Conservation (phyloP, 1,140 invertebrate species). For the Idris sp. region DNA sequence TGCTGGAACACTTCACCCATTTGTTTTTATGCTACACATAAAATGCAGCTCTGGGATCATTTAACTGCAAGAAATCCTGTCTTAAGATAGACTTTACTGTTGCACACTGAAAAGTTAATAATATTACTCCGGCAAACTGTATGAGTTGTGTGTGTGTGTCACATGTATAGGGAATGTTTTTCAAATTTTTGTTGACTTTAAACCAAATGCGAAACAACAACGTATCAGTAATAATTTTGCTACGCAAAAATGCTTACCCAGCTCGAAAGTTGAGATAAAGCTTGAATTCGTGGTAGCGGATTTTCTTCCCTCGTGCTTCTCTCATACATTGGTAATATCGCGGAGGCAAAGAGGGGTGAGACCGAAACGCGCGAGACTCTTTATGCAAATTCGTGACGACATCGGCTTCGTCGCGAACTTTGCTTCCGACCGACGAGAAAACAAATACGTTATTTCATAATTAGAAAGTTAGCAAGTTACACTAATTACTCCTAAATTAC, state of each 20-base stretch:
- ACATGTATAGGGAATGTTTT: too few relatives aligned
- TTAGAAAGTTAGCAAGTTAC: conserved; percentile 51
- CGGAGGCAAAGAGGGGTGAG: not conserved
- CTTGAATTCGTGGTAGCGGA: conserved; percentile 56
- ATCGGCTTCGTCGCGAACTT: conserved; percentile 53
- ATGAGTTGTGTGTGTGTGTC: too few relatives aligned
- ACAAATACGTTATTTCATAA: conserved; percentile 60
- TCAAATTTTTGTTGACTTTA: conserved; percentile 11
- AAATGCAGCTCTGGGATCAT: conserved; percentile 10
- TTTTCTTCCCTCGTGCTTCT: conserved; percentile 44
- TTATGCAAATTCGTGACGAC: conserved; percentile 59
- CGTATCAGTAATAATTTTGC: conserved; percentile 50
- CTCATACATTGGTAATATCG: conserved; percentile 47
- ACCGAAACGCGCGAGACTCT: conserved; percentile 10
- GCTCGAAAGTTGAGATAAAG: conserved; percentile 56
- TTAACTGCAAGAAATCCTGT: conserved; percentile 22
- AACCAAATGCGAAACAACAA: conserved; percentile 28
- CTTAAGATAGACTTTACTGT: conserved; percentile 24
- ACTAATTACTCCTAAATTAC: conserved; percentile 55
- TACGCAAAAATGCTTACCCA: conserved; percentile 61
- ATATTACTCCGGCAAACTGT: too few relatives aligned
- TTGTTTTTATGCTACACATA: conserved; percentile 28
- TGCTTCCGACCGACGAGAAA: conserved; percentile 46
- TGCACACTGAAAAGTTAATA: conserved; percentile 2
- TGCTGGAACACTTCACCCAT: conserved; percentile 17